phyloP scores from a whole-genome alignment of 2,797 vertebrate species.

The Orientallactaga sibirica region DNA sequence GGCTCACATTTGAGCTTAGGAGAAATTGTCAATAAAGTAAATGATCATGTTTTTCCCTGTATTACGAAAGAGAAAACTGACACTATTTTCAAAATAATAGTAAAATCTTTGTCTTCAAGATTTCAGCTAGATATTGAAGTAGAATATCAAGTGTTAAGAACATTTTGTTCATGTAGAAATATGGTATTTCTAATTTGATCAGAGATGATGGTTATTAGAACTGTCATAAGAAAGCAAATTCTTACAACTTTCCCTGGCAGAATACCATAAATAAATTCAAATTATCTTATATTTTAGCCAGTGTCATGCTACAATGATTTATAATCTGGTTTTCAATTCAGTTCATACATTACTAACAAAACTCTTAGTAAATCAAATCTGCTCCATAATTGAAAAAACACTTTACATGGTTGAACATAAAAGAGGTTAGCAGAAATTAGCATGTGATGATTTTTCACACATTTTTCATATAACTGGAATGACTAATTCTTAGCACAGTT shows the following conservation, averaged over 20 bases:
- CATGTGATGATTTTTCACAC: slow-evolving; percentile 52
- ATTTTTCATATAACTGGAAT: slow-evolving; percentile 55
- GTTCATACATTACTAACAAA: slow-evolving; percentile 64
- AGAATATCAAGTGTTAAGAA: background rate
- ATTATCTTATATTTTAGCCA: slow-evolving; percentile 65
- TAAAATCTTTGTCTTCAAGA: background rate
- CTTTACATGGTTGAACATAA: slow-evolving; percentile 66
- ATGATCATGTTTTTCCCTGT: background rate
- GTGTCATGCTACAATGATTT: slow-evolving; percentile 62
- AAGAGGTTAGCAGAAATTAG: slow-evolving; percentile 71
- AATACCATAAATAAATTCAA: slow-evolving; percentile 62
- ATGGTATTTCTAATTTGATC: slow-evolving; percentile 45
- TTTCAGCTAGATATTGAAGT: slow-evolving; percentile 47
- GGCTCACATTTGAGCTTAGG: background rate
- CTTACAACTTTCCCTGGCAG: slow-evolving; percentile 54
- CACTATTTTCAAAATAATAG: background rate
- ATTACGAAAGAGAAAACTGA: background rate
- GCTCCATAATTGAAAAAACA: slow-evolving; percentile 67
- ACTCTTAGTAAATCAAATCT: slow-evolving; percentile 69
- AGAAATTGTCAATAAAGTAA: background rate
- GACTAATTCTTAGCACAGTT: slow-evolving; percentile 56
- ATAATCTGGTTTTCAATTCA: slow-evolving; percentile 61
- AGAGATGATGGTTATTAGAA: slow-evolving; percentile 61
- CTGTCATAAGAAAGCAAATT: slow-evolving; percentile 57
- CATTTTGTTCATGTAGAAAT: slow-evolving; percentile 43